These are phyloP conservation scores for Anoplolepis gracilipes DNA, from an alignment of 1,140 invertebrate species.

Conservation along the genomic window DNA sequence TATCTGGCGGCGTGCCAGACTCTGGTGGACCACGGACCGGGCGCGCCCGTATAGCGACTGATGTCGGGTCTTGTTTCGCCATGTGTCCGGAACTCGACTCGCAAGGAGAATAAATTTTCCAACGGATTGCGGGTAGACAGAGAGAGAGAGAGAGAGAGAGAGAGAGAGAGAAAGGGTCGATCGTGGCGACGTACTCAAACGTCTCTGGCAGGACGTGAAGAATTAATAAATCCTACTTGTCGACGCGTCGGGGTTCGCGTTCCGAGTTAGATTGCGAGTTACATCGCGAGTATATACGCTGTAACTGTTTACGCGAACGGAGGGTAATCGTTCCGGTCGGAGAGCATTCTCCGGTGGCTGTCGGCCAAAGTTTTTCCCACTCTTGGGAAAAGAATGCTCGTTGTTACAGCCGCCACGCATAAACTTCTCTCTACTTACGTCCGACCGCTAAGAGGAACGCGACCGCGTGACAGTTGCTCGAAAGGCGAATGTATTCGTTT, in stretches of 20 bases:
- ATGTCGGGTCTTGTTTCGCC: constrained; percentile 47
- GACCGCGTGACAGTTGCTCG: constrained; percentile 23
- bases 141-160: too few species aligned
- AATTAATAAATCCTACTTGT: constrained; percentile 23
- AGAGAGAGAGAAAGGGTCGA: background rate
- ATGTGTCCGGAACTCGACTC: constrained; percentile 23
- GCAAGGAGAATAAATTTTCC: constrained; percentile 52
- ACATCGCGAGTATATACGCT: background rate
- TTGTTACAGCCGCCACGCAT: constrained; percentile 43
- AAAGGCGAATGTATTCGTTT: constrained; percentile 28
- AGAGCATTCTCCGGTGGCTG: constrained; percentile 6
- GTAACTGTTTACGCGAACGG: background rate
- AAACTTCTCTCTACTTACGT: constrained; percentile 63
- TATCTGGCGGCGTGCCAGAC: constrained; percentile 51
- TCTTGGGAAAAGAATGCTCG: background rate
- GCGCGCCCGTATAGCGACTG: constrained; percentile 9
- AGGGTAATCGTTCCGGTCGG: constrained; percentile 3
- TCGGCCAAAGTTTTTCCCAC: constrained; percentile 41
- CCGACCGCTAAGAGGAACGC: constrained; percentile 40
- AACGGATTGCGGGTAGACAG: background rate
- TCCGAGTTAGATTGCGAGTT: background rate
- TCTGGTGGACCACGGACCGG: constrained; percentile 24
- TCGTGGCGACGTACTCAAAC: background rate
- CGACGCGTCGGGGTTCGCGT: background rate
- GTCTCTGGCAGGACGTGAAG: background rate